Conservation (phyloP, 2,888 invertebrate genomes). For the Volucella zonaria region DNA sequence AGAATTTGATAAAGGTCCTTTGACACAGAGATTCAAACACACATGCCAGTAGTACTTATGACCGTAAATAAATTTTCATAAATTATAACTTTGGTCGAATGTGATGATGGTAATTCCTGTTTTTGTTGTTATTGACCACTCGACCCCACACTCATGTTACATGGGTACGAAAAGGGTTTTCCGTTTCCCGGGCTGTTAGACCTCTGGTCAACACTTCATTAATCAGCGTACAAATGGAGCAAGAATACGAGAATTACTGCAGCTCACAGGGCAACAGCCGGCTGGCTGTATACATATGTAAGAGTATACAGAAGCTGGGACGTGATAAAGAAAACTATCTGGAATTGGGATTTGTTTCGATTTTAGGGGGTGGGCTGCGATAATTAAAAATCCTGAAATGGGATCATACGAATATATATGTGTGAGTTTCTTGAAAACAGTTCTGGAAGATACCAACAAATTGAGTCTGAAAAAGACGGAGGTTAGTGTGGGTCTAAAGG, state of each 20-base stretch:
- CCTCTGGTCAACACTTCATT: constrained; percentile 69
- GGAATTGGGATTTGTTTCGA: not conserved
- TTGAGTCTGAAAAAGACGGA: too few relatives aligned
- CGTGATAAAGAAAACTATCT: constrained; percentile 21
- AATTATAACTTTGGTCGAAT: constrained; percentile 62
- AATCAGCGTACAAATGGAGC: constrained; percentile 59
- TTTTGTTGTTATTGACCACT: constrained; percentile 53
- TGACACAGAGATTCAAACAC: constrained; percentile 3
- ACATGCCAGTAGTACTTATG: constrained; percentile 29
- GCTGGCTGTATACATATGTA: not conserved
- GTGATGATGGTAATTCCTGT: constrained; percentile 35
- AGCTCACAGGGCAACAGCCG: constrained; percentile 35
- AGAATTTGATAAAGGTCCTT: constrained; percentile 55
- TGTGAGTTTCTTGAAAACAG: too few relatives aligned
- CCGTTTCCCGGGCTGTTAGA: not conserved
- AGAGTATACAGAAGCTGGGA: constrained; percentile 19
- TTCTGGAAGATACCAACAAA: too few relatives aligned
- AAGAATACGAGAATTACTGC: constrained; percentile 38
- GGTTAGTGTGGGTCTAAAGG: too few relatives aligned
- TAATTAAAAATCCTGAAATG: constrained; percentile 38
- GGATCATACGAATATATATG: not conserved
- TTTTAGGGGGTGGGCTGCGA: not conserved
- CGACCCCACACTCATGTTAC: constrained; percentile 44
- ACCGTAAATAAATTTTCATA: constrained; percentile 61
- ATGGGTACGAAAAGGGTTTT: constrained; percentile 46